These are phyloP conservation scores for Meloidogyne chitwoodi DNA, from an alignment of 1,140 invertebrate species.

Conservation along the genomic window DNA sequence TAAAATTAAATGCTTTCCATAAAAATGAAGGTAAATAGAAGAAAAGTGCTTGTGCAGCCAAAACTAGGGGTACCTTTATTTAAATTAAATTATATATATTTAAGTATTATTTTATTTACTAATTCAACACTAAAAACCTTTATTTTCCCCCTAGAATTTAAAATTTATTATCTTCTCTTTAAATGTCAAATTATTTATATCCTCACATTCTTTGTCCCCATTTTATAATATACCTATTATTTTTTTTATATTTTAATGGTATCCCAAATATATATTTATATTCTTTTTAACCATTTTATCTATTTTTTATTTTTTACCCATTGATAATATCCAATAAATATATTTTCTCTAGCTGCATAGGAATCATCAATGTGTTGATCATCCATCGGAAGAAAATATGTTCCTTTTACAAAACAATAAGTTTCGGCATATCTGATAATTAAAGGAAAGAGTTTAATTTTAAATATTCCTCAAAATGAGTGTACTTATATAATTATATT, in stretches of 20 bases:
- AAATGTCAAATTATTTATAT: too few relatives aligned
- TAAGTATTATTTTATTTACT: too few relatives aligned
- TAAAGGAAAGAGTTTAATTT: conserved; percentile 8
- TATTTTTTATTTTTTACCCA: conserved; percentile 61
- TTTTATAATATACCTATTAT: too few relatives aligned
- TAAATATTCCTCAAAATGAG: too few relatives aligned
- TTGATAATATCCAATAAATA: conserved; percentile 63
- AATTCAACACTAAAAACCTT: too few relatives aligned
- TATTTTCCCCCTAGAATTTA: too few relatives aligned
- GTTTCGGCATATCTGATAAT: conserved; percentile 56
- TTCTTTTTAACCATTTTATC: neutral
- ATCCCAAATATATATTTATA: too few relatives aligned
- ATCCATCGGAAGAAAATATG: conserved; percentile 52
- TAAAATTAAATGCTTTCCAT: conserved; percentile 55
- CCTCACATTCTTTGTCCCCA: too few relatives aligned
- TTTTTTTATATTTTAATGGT: too few relatives aligned
- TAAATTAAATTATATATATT: neutral
- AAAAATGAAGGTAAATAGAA: conserved; percentile 58
- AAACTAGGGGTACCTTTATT: conserved; percentile 34
- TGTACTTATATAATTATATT: too few relatives aligned
- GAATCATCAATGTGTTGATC: conserved; percentile 45
- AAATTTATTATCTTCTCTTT: too few relatives aligned
- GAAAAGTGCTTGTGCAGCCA: conserved; percentile 54
- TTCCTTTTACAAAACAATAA: conserved; percentile 59
- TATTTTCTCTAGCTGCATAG: conserved; percentile 41